Percentiles rank a stretch among this genome's conserved stretches.
Evolutionary conservation across 2,113 vertebrate species (phyloP).

Genomic region (Triplophysa dalaica): DNA sequence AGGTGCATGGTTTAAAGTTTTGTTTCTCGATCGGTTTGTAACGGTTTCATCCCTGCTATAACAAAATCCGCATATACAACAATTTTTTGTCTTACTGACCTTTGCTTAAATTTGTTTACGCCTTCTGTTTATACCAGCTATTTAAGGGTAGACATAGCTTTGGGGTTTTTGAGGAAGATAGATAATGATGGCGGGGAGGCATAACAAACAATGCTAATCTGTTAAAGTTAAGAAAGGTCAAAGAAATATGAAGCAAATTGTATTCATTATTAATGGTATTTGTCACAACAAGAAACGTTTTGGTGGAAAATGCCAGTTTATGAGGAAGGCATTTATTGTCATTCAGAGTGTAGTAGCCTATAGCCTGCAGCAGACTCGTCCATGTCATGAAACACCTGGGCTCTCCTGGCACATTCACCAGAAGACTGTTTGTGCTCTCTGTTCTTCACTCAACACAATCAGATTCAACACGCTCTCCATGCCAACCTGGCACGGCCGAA

Average conservation of each 20-base stretch:
- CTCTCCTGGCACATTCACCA: neutral
- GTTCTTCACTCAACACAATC: neutral
- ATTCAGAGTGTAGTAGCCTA: no score
- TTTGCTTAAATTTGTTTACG: neutral
- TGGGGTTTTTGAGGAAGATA: neutral
- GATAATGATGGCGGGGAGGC: neutral
- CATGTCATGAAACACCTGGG: conserved; percentile 21
- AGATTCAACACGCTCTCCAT: neutral
- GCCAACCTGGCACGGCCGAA: neutral
- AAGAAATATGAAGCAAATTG: neutral
- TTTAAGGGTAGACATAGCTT: neutral
- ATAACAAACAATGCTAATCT: neutral
- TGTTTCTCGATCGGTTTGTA: neutral
- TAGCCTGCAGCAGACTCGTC: neutral
- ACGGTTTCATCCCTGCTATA: neutral
- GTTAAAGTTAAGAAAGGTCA: neutral
- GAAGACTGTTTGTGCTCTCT: neutral
- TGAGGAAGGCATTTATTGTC: neutral
- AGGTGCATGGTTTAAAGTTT: neutral
- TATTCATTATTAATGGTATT: neutral
- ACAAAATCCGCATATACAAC: neutral
- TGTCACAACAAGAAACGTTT: neutral
- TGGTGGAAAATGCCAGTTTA: neutral
- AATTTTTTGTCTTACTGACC: neutral
- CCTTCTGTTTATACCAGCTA: neutral